phyloP scores from a whole-genome alignment of 2,888 invertebrate species.

The Andrena camellia region DNA sequence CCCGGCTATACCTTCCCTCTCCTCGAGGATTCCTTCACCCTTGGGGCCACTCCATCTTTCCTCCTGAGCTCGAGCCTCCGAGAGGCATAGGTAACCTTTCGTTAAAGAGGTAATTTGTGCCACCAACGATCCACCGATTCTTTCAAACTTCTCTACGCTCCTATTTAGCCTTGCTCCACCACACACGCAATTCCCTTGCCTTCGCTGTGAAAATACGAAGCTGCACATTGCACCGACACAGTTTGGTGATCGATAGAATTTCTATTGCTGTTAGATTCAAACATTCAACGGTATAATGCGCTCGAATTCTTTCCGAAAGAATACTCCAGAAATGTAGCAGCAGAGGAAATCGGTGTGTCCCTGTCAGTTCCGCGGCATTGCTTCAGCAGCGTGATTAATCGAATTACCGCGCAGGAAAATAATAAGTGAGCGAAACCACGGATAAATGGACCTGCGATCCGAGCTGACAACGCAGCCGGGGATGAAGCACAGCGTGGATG shows the following conservation, averaged over 20 bases:
- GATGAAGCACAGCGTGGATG: conserved; percentile 52
- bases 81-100: conserved; percentile 70
- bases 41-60: conserved; percentile 82
- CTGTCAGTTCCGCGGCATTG: background rate
- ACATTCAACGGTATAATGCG: no score
- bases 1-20: conserved; percentile 76
- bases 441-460: conserved; percentile 69
- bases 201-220: no score
- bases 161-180: background rate
- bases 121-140: conserved; percentile 73
- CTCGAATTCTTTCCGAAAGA: no score
- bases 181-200: background rate
- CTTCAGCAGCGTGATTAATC: background rate
- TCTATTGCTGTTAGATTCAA: no score
- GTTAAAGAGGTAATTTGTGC: conserved; percentile 84
- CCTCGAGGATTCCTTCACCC: conserved; percentile 63
- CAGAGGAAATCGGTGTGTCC: background rate
- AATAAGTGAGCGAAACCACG: conserved; percentile 29
- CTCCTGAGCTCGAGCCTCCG: conserved; percentile 68
- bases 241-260: no score
- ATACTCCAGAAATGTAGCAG: no score
- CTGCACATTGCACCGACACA: no score
- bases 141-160: conserved; percentile 56
- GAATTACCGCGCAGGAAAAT: conserved; percentile 3
- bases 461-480: conserved; percentile 61